phyloP scores from a whole-genome alignment of 2,888 invertebrate species.

The Aphelenchoides bicaudatus region DNA sequence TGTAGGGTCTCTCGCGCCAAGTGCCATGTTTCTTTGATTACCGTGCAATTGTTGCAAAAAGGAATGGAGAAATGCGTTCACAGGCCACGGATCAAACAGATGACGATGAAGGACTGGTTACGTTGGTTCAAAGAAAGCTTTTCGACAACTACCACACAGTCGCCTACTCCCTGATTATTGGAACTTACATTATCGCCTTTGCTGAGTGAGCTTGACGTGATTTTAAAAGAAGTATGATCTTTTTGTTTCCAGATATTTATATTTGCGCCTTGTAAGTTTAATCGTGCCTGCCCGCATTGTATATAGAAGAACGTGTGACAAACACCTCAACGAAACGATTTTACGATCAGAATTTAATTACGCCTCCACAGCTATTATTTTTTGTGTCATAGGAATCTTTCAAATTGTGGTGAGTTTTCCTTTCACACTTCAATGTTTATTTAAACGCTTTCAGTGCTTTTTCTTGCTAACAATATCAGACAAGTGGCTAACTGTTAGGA shows the following conservation, averaged over 20 bases:
- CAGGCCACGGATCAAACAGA: conserved; percentile 7
- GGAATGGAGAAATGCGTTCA: conserved; percentile 5
- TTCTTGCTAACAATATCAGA: conserved; percentile 53
- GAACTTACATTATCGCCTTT: conserved; percentile 33
- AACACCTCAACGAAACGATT: conserved; percentile 39
- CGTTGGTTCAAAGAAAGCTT: conserved; percentile 23
- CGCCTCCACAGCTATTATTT: conserved; percentile 45
- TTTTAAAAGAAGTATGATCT: conserved; percentile 54
- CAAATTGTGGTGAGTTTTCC: conserved; percentile 40
- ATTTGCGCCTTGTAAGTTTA: conserved; percentile 46
- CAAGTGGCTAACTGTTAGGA: conserved; percentile 35
- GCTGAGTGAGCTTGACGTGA: background rate
- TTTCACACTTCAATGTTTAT: conserved; percentile 10
- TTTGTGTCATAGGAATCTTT: conserved; percentile 45
- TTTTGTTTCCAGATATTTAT: conserved; percentile 51
- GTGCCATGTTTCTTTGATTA: too few relatives aligned
- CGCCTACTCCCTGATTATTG: conserved; percentile 48
- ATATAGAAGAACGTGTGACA: conserved; percentile 44
- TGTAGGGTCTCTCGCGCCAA: too few relatives aligned
- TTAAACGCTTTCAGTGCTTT: conserved; percentile 44
- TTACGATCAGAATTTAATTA: conserved; percentile 49
- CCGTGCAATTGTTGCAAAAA: too few relatives aligned
- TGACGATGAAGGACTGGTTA: conserved; percentile 15
- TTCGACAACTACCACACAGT: conserved; percentile 47
- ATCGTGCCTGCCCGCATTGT: conserved; percentile 42